A percentile compares a stretch with the other conserved stretches of the same genome.
These are phyloP conservation scores for Sitophilus oryzae DNA, from an alignment of 1,140 invertebrate species.

Conservation along the genomic window DNA sequence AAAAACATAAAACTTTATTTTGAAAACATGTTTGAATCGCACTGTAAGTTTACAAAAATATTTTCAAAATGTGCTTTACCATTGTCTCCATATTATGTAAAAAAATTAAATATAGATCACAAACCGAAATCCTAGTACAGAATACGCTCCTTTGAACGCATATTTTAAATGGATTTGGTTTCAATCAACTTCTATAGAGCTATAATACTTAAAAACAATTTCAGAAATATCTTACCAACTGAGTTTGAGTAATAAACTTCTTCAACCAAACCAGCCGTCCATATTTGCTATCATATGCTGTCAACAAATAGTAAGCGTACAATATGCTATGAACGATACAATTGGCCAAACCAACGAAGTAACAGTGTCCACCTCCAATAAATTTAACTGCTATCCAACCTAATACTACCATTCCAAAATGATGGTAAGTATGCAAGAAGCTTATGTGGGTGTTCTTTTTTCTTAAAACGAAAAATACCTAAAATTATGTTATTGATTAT, in stretches of 20 bases:
- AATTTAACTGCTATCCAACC: slow-evolving; percentile 60
- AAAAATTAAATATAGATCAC: no score
- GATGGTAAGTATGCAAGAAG: slow-evolving; percentile 85
- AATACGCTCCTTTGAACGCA: no score
- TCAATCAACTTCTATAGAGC: no score
- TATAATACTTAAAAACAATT: no score
- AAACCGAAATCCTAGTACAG: no score
- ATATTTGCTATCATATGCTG: slow-evolving; percentile 56
- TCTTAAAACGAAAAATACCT: slow-evolving; percentile 79
- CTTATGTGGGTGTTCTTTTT: slow-evolving; percentile 81
- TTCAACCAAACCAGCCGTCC: slow-evolving; percentile 66
- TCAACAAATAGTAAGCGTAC: slow-evolving; percentile 74
- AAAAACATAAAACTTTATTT: no score
- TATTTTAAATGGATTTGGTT: no score
- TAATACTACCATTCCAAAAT: slow-evolving; percentile 66
- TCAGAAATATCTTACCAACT: slow-evolving; percentile 60
- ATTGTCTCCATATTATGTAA: no score
- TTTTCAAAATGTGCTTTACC: no score
- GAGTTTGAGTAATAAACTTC: slow-evolving; percentile 67
- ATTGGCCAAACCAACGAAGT: slow-evolving; percentile 61
- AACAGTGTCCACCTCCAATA: slow-evolving; percentile 56
- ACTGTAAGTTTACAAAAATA: no score
- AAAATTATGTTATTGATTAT: slow-evolving; percentile 11
- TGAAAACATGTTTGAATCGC: no score
- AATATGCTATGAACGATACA: slow-evolving; percentile 71